phyloP scores from a whole-genome alignment of 2,888 invertebrate species.

The Eupithecia pulchellata region DNA sequence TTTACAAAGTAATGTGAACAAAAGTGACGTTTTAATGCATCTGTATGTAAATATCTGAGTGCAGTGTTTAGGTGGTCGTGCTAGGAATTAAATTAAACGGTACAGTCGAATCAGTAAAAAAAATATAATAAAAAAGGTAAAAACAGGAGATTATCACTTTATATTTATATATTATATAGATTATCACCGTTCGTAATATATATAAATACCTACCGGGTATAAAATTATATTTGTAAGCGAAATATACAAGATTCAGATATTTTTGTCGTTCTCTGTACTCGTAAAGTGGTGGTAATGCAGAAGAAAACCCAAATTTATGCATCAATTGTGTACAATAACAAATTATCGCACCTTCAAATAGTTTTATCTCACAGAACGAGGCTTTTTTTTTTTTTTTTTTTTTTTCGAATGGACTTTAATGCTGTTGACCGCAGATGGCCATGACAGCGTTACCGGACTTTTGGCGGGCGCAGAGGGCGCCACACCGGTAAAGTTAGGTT shows the following conservation, averaged over 20 bases:
- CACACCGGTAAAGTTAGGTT: too few relatives aligned
- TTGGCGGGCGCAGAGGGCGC: too few relatives aligned
- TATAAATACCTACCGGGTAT: background rate
- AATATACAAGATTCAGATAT: background rate
- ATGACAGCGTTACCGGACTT: too few relatives aligned
- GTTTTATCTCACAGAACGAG: too few relatives aligned
- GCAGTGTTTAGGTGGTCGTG: background rate
- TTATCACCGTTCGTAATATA: too few relatives aligned
- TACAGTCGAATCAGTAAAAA: background rate
- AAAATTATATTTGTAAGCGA: background rate
- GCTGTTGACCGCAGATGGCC: too few relatives aligned
- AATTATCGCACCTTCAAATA: too few relatives aligned
- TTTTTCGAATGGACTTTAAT: too few relatives aligned
- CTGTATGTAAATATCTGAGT: conserved; percentile 13
- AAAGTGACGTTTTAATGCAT: conserved; percentile 28
- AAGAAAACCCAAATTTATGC: background rate
- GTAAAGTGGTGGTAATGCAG: background rate
- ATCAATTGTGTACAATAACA: background rate
- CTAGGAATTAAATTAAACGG: background rate
- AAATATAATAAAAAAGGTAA: background rate
- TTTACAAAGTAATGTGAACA: conserved; percentile 7
- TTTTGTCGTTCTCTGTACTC: background rate
- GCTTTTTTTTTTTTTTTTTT: too few relatives aligned
- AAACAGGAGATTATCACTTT: too few relatives aligned
- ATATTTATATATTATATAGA: too few relatives aligned